phyloP scores from a whole-genome alignment of 2,113 vertebrate genomes.

The Mustela nigripes region DNA sequence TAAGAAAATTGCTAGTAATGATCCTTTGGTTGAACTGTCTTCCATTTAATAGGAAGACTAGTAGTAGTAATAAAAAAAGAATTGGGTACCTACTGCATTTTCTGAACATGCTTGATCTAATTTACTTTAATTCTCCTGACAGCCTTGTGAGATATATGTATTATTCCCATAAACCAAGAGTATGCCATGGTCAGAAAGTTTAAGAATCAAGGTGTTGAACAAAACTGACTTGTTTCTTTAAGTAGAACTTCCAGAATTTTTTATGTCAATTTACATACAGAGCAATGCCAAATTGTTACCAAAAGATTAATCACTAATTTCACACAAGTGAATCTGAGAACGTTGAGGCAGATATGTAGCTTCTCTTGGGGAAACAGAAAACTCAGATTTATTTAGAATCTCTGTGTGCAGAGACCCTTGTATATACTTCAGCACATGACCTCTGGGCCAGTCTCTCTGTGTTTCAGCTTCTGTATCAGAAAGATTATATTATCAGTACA shows the following conservation, averaged over 20 bases:
- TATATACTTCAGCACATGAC: fast-evolving
- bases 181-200: neutral
- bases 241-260: neutral
- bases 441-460: neutral
- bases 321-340: neutral
- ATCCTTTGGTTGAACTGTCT: neutral
- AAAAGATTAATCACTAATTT: neutral
- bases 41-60: slow-evolving; percentile 4
- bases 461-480: neutral
- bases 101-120: neutral
- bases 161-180: neutral
- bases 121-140: neutral
- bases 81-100: neutral
- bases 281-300: neutral
- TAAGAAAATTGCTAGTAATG: neutral
- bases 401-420: neutral
- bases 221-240: neutral
- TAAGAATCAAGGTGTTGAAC: neutral
- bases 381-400: neutral
- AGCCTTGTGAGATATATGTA: too few species aligned
- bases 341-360: too few species aligned
- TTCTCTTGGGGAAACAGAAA: neutral
- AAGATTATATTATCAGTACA: neutral
- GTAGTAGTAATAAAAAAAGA: neutral
- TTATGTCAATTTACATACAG: neutral